These are phyloP conservation scores for Galerucella calmariensis DNA, from an alignment of 2,888 invertebrate genomes.

Conservation along the genomic window DNA sequence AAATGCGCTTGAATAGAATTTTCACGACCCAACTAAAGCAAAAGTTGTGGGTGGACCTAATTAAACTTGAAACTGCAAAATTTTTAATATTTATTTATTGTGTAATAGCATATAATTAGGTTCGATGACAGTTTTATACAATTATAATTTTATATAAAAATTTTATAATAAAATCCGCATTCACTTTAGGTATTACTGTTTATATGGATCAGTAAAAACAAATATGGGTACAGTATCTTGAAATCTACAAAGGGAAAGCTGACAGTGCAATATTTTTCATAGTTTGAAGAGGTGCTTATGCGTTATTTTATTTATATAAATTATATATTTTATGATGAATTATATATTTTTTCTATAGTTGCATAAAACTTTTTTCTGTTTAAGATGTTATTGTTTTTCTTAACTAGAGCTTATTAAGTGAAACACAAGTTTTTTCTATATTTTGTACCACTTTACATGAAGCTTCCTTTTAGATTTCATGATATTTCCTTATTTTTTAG, in stretches of 20 bases:
- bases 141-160: constrained; percentile 42
- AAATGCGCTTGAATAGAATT: background rate
- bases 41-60: constrained; percentile 32
- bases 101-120: constrained; percentile 44
- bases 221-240: background rate
- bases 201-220: constrained; percentile 9
- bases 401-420: background rate
- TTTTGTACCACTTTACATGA: background rate
- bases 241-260: constrained; percentile 3
- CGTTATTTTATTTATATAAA: background rate
- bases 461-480: background rate
- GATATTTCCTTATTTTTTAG: background rate
- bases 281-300: constrained; percentile 1
- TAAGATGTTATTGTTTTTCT: background rate
- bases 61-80: constrained; percentile 27
- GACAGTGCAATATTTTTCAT: constrained; percentile 9
- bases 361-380: background rate
- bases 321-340: constrained; percentile 1
- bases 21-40: background rate
- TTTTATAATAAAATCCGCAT: constrained; percentile 45
- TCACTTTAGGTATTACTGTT: constrained; percentile 34
- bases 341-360: constrained; percentile 1
- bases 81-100: constrained; percentile 54
- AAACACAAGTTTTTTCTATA: background rate
- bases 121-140: constrained; percentile 38